phyloP scores from a whole-genome alignment of 2,888 invertebrate genomes.

The Bimastos eiseni region DNA sequence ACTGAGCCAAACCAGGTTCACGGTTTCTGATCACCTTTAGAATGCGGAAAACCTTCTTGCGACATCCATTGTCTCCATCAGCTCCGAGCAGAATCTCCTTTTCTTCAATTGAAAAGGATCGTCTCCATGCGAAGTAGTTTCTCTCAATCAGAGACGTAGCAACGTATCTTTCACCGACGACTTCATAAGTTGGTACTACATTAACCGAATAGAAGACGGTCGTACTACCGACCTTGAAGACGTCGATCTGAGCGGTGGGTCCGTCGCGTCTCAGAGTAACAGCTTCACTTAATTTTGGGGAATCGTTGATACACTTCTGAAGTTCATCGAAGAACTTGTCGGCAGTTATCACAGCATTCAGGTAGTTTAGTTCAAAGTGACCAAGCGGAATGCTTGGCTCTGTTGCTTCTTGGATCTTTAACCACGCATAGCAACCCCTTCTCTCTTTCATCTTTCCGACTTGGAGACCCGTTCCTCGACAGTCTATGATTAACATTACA shows the following conservation, averaged over 20 bases:
- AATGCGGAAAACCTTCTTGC: background rate
- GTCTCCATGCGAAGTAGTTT: background rate
- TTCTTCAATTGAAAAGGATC: slow-evolving; percentile 21
- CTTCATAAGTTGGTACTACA: slow-evolving; percentile 19
- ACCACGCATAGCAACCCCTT: background rate
- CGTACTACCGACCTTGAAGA: background rate
- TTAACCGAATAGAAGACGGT: background rate
- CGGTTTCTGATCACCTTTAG: slow-evolving; percentile 21
- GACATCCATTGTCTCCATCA: background rate
- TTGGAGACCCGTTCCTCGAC: background rate
- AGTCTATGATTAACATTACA: background rate
- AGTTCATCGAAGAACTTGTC: background rate
- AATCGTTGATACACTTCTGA: background rate
- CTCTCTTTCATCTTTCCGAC: background rate
- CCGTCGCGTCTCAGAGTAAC: background rate
- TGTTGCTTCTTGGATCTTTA: background rate
- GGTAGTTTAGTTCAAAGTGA: background rate
- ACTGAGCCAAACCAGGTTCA: background rate
- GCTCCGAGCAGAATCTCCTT: background rate
- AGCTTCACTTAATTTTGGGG: background rate
- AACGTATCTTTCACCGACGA: background rate
- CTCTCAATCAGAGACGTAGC: background rate
- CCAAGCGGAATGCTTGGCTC: background rate
- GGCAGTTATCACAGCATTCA: background rate
- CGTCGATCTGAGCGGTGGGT: slow-evolving; percentile 21